Conservation (phyloP, 2,888 invertebrate genomes). For the Crematogaster levior region DNA sequence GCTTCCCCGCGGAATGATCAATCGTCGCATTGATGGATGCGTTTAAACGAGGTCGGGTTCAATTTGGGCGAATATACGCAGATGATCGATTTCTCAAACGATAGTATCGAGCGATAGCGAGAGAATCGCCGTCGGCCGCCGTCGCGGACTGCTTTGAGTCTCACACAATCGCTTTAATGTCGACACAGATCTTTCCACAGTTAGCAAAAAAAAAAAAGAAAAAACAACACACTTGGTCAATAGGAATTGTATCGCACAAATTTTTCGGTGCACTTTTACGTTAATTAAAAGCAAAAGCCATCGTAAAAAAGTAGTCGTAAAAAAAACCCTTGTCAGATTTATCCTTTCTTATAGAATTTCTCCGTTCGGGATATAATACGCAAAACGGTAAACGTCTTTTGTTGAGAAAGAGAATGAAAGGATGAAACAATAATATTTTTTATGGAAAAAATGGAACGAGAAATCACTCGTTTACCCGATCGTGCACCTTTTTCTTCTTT, state of each 20-base stretch:
- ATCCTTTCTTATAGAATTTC: not conserved
- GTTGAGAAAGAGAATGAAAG: not conserved
- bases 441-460: too few relatives aligned
- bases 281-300: not conserved
- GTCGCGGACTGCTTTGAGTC: not conserved
- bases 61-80: not conserved
- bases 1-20: not conserved
- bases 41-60: not conserved
- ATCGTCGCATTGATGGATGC: not conserved
- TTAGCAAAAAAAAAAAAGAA: not conserved
- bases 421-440: not conserved
- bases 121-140: constrained; percentile 42
- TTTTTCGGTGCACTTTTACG: not conserved
- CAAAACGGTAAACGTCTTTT: too few relatives aligned
- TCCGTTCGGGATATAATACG: not conserved
- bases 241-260: not conserved
- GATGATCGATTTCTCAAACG: not conserved
- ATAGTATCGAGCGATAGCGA: not conserved
- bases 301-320: not conserved
- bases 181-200: not conserved
- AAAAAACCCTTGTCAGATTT: not conserved
- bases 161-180: not conserved
- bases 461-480: not conserved
- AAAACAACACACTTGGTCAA: not conserved
- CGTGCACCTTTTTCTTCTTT: not conserved